These are phyloP conservation scores for Serrognathus titanus DNA, from an alignment of 2,888 invertebrate species.

Conservation along the genomic window DNA sequence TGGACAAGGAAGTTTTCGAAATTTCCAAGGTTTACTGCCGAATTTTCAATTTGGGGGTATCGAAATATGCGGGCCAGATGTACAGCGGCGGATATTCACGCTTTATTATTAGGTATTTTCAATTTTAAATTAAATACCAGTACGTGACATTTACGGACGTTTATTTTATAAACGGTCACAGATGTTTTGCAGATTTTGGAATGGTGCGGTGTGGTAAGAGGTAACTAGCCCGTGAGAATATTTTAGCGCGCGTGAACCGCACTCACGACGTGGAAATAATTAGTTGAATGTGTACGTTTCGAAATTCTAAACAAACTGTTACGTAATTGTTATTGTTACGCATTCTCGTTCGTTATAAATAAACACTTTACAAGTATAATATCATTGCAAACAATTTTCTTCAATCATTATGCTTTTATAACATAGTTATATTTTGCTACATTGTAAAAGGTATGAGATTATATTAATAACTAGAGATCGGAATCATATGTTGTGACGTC, in stretches of 20 bases:
- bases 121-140: conserved; percentile 1
- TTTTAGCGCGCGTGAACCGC: background rate
- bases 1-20: background rate
- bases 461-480: no score
- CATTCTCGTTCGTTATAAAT: background rate
- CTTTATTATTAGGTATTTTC: conserved; percentile 2
- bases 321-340: background rate
- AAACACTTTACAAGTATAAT: background rate
- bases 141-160: background rate
- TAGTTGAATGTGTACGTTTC: background rate
- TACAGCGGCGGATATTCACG: background rate
- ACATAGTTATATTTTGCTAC: background rate
- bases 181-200: conserved; percentile 13
- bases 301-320: background rate
- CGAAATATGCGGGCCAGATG: background rate
- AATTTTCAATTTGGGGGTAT: background rate
- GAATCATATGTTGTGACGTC: no score
- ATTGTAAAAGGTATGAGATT: no score
- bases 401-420: background rate
- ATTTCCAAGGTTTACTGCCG: background rate
- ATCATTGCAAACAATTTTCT: background rate
- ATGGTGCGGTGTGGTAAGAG: background rate
- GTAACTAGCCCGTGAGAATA: conserved; percentile 1
- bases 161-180: background rate
- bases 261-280: background rate